Conservation (phyloP, 2,113 vertebrate species). For the Aptenodytes forsteri region DNA sequence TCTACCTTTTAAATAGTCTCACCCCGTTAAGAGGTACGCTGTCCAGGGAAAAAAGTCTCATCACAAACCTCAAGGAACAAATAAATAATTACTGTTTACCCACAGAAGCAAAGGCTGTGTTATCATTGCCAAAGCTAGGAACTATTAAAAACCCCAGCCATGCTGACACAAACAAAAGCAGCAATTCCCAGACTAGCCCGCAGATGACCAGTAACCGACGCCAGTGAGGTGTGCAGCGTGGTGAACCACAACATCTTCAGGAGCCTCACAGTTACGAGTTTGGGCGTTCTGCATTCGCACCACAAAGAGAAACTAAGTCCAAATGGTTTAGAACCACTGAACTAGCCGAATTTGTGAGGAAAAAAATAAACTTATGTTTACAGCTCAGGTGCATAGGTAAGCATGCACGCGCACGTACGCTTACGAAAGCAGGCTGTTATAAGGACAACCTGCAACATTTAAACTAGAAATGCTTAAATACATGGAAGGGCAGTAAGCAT, state of each 20-base stretch:
- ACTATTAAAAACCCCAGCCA: neutral
- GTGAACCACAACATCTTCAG: neutral
- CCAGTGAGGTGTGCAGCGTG: neutral
- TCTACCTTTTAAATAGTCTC: neutral
- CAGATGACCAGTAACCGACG: neutral
- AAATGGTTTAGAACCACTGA: neutral
- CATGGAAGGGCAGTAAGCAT: neutral
- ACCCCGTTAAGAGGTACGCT: neutral
- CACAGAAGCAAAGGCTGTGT: neutral
- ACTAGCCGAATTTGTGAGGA: neutral
- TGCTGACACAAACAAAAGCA: neutral
- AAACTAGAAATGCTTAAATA: neutral
- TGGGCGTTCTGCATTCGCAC: neutral
- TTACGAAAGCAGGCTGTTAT: neutral
- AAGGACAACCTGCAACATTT: neutral
- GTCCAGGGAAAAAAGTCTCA: neutral
- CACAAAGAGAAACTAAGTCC: neutral
- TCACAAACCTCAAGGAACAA: neutral
- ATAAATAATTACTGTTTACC: neutral
- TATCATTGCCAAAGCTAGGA: neutral
- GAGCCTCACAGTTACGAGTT: neutral
- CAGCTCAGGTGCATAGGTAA: neutral
- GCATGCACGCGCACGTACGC: accelerated
- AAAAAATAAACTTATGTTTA: neutral
- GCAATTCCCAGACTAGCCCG: neutral